Base-by-base conservation (phyloP, 2,888 invertebrate genomes). In the Myopa testacea region DNA sequence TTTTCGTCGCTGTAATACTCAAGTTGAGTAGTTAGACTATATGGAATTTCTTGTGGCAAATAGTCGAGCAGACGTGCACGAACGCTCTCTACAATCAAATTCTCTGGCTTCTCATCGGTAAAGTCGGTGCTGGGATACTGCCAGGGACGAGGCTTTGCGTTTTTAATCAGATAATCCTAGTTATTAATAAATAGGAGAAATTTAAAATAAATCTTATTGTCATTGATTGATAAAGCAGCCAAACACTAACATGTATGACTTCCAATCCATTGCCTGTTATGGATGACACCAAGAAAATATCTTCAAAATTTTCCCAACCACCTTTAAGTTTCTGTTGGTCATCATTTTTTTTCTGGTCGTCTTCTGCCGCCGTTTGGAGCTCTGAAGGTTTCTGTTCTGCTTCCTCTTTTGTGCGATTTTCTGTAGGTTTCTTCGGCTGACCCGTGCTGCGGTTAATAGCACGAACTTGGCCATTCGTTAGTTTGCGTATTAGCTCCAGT, bases 251-350 rank as follows among this genome's bases (percentile, higher is more conserved):
- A 90, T 93, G 92, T 45, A 97, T 90, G 83, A 93, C 93, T 50
- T 91, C 90, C 3, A 96, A 89, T 3, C 96, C 96, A 89, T 93
- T 93, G 37, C 94, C 94, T 77, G 92, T 93, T 40, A 96, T 87
- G 0, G 97, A 95, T 10, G 98, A 98, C n/a, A 97, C 92, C 91
- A 98, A 93, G 87, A 99, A 99, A 12, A 98, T 94, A 86, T 95
- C 93, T 40, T 93, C 91, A 89, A 99, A 99, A 82, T 94, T 87
- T n/a, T 92, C 91, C 94, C 95, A 95, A 8, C 93, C 92, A 0
- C 81, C 79, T 76, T 82, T 77, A 16, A 55, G 14, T n/a, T 1
- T 4, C 38, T 65, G 14, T 63, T 6, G 34, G 6, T 14, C 63
- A 0, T 86, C 84, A 7, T 83, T 77, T 50, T 79, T 69, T 4